Percentiles rank a stretch among this genome's conserved stretches.
These are phyloP conservation scores for Lepas anatifera DNA, from an alignment of 2,888 invertebrate species.

Conservation along the genomic window DNA sequence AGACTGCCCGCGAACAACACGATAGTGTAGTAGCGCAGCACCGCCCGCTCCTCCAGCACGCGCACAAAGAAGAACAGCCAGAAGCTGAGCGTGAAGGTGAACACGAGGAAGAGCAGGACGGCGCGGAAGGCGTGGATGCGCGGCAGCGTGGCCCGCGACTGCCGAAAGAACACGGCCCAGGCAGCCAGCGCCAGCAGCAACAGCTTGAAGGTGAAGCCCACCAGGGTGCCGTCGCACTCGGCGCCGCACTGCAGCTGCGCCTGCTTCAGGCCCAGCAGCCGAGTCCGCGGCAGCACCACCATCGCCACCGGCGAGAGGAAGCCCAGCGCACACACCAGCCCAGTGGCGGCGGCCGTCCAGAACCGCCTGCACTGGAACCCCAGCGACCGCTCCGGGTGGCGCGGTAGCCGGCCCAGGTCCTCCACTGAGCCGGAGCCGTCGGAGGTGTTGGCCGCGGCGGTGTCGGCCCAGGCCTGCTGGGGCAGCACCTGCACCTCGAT, in stretches of 20 bases:
- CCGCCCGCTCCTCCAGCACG: conserved; percentile 36
- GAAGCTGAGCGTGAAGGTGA: conserved; percentile 87
- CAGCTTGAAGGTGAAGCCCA: conserved; percentile 82
- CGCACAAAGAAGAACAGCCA: conserved; percentile 98
- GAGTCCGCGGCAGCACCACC: conserved; percentile 85
- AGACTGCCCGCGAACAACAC: conserved; percentile 87
- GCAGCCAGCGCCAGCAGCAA: conserved; percentile 75
- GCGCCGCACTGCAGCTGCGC: conserved; percentile 53
- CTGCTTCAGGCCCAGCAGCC: conserved; percentile 26
- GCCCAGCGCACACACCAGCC: conserved; percentile 64
- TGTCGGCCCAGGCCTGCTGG: conserved; percentile 95
- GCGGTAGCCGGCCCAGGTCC: conserved; percentile 27
- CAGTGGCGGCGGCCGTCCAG: conserved; percentile 64
- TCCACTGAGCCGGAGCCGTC: conserved; percentile 16
- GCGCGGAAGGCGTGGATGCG: conserved; percentile 83
- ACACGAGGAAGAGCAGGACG: conserved; percentile 71
- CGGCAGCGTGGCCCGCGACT: conserved; percentile 75
- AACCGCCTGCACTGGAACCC: conserved; percentile 56
- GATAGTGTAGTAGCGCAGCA: conserved; percentile 63
- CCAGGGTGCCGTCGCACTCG: conserved; percentile 84
- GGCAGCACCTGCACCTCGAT: conserved; percentile 93
- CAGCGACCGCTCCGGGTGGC: conserved; percentile 26
- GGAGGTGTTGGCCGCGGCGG: too few relatives aligned
- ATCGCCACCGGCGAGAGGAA: conserved; percentile 88
- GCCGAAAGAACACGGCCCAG: conserved; percentile 83